phyloP scores from a whole-genome alignment of 2,797 vertebrate species.

The Heterohyrax brucei region DNA sequence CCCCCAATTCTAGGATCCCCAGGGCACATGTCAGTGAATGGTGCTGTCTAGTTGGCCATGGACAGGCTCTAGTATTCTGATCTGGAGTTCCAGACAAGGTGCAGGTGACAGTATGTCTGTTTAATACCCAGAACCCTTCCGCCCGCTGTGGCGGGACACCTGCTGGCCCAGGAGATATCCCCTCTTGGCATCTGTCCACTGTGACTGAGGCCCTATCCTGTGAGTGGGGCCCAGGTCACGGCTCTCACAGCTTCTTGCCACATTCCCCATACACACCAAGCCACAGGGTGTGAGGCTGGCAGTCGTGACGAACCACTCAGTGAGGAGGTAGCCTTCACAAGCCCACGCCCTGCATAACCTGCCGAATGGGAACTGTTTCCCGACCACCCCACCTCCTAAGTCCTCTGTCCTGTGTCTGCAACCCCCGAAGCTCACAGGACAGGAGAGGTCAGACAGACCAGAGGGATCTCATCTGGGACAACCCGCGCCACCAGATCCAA shows the following conservation, averaged over 20 bases:
- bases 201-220: not conserved
- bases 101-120: not conserved
- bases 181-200: not conserved
- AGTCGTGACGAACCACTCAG: too few species aligned
- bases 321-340: not conserved
- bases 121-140: not conserved
- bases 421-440: not conserved
- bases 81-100: not conserved
- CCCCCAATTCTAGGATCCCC: not conserved
- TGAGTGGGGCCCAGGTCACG: accelerated
- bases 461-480: not conserved
- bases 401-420: accelerated
- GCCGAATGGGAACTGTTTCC: accelerated
- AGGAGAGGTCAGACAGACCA: not conserved
- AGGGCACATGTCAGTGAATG: not conserved
- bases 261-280: accelerated
- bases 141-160: not conserved
- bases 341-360: accelerated
- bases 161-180: not conserved
- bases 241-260: not conserved
- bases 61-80: not conserved
- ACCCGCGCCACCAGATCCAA: not conserved
- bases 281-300: not conserved
- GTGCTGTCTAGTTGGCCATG: not conserved
- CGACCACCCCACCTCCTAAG: not conserved